phyloP scores from a whole-genome alignment of 1,140 invertebrate species.

The Venustaconcha ellipsiformis region DNA sequence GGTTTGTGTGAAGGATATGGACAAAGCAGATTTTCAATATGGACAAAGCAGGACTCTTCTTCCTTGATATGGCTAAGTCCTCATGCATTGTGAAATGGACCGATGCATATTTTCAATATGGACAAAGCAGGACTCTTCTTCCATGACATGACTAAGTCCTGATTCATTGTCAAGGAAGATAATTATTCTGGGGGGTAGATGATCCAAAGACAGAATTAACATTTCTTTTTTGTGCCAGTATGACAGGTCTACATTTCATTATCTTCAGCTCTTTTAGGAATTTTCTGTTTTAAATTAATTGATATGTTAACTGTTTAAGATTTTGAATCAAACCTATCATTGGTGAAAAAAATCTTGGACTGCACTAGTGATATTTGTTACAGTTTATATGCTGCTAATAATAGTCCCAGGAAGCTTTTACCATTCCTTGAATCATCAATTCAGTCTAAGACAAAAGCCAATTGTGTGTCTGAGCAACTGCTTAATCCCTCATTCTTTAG shows the following conservation, averaged over 20 bases:
- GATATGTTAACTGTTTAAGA: neutral
- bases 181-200: constrained; percentile 16
- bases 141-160: constrained; percentile 2
- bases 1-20: too few species aligned
- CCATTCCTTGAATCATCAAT: too few species aligned
- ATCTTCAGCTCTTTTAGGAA: neutral
- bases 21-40: neutral
- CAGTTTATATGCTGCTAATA: too few species aligned
- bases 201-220: constrained; percentile 26
- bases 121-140: constrained; percentile 22
- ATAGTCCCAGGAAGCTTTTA: too few species aligned
- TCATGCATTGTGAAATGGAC: constrained; percentile 6
- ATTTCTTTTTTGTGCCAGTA: constrained; percentile 22
- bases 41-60: constrained; percentile 22
- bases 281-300: neutral
- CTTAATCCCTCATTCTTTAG: too few species aligned
- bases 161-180: constrained; percentile 19
- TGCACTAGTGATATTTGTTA: neutral
- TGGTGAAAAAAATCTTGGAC: neutral
- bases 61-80: constrained; percentile 1
- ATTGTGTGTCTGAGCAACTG: too few species aligned
- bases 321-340: neutral
- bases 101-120: neutral
- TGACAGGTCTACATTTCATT: neutral
- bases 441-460: too few species aligned